Conservation (phyloP, 2,888 invertebrate species). For the Metallyticus violacea region DNA sequence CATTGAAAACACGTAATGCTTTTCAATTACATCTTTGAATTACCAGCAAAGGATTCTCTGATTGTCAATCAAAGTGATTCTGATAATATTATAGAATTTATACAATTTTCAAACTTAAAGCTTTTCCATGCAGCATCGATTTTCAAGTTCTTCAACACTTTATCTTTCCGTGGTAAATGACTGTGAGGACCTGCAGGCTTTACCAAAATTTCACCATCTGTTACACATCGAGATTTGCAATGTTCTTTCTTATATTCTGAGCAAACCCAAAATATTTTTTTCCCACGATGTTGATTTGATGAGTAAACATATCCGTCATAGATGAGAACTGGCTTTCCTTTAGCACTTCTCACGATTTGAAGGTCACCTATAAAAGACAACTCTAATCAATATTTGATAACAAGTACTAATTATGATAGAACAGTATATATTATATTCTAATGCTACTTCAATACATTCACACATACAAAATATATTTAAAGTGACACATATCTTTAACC, state of each 20-base stretch:
- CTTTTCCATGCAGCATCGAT: neutral
- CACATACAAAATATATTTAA: too few relatives aligned
- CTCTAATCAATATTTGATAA: neutral
- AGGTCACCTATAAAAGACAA: slow-evolving; percentile 4
- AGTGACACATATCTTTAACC: too few relatives aligned
- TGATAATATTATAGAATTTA: neutral
- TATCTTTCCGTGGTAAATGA: neutral
- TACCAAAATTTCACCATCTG: neutral
- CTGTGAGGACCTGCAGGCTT: neutral
- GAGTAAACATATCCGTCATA: slow-evolving; percentile 8
- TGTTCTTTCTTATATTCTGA: slow-evolving; percentile 9
- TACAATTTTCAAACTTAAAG: neutral
- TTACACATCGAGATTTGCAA: slow-evolving; percentile 17
- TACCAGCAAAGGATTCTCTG: too few relatives aligned
- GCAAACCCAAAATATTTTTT: slow-evolving; percentile 21
- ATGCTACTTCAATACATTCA: neutral
- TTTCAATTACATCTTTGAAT: too few relatives aligned
- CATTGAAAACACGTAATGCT: too few relatives aligned
- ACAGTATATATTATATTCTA: neutral
- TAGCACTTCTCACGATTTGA: neutral
- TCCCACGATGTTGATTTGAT: slow-evolving; percentile 1
- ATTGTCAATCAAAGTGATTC: neutral
- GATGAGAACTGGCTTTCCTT: slow-evolving; percentile 6
- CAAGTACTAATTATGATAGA: neutral
- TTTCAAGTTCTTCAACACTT: neutral